phyloP scores from a whole-genome alignment of 2,113 vertebrate species.

The Scomber japonicus region DNA sequence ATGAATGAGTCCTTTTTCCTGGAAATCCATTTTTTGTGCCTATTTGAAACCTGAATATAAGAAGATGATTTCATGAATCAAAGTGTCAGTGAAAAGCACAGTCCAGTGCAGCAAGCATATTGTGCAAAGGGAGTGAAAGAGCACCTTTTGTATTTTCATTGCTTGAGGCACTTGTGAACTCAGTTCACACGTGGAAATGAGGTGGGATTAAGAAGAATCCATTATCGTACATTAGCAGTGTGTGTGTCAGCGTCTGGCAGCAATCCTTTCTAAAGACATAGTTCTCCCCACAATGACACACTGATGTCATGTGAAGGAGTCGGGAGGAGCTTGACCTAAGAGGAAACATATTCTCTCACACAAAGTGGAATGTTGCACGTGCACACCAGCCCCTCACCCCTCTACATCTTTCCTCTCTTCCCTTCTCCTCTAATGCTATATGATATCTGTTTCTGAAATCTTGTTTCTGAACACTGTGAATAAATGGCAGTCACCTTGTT shows the following conservation, averaged over 20 bases:
- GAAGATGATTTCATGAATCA: constrained; percentile 33
- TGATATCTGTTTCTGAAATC: background rate
- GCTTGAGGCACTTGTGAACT: constrained; percentile 27
- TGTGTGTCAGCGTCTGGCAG: constrained; percentile 44
- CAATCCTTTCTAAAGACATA: constrained; percentile 51
- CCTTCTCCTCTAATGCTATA: background rate
- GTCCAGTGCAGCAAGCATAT: constrained; percentile 31
- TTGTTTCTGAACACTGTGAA: background rate
- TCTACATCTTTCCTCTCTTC: no score
- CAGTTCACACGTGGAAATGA: constrained; percentile 46
- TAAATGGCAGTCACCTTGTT: background rate
- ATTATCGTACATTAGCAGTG: constrained; percentile 73
- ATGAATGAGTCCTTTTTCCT: background rate
- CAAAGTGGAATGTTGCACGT: constrained; percentile 15
- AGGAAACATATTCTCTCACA: constrained; percentile 39
- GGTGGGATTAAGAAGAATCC: constrained; percentile 65
- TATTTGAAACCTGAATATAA: constrained; percentile 27
- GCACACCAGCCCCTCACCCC: background rate
- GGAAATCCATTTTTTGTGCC: constrained; percentile 8
- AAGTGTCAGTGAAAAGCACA: constrained; percentile 21
- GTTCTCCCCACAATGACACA: constrained; percentile 26
- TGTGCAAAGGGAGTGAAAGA: constrained; percentile 41
- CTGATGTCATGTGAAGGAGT: constrained; percentile 37
- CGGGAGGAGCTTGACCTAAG: constrained; percentile 29
- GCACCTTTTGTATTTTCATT: constrained; percentile 59